phyloP scores from a whole-genome alignment of 2,888 invertebrate genomes.

The Thereva nobilitata region DNA sequence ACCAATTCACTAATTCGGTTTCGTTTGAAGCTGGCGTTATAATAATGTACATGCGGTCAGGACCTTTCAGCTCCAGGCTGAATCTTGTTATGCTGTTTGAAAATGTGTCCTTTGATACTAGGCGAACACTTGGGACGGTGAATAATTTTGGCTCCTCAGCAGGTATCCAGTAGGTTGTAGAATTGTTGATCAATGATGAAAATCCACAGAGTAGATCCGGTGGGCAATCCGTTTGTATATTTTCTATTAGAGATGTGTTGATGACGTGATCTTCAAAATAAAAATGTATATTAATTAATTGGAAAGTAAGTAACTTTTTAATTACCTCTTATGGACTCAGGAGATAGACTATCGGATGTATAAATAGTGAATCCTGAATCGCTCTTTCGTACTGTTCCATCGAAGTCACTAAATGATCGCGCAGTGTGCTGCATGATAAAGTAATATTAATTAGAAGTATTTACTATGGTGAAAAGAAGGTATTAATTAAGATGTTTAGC shows the following conservation, averaged over 20 bases:
- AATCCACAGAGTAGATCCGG: slow-evolving; percentile 60
- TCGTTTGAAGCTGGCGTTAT: slow-evolving; percentile 49
- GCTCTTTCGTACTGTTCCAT: slow-evolving; percentile 51
- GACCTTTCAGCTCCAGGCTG: slow-evolving; percentile 51
- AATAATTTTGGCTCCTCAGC: slow-evolving; percentile 29
- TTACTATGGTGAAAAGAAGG: too few species aligned
- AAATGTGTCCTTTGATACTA: slow-evolving; percentile 48
- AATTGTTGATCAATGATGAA: slow-evolving; percentile 61
- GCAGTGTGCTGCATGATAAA: slow-evolving; percentile 56
- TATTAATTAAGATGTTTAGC: too few species aligned
- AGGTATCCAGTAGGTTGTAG: slow-evolving; percentile 42
- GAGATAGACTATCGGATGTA: slow-evolving; percentile 59
- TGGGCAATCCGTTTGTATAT: slow-evolving; percentile 55
- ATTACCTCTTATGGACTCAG: slow-evolving; percentile 42
- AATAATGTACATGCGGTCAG: slow-evolving; percentile 55
- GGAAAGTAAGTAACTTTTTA: background rate
- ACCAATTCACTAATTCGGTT: slow-evolving; percentile 50
- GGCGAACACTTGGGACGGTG: slow-evolving; percentile 44
- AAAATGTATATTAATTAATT: background rate
- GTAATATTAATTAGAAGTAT: too few species aligned
- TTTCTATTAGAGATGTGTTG: slow-evolving; percentile 50
- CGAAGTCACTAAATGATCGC: slow-evolving; percentile 57
- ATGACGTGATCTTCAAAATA: slow-evolving; percentile 47
- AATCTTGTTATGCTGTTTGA: slow-evolving; percentile 48
- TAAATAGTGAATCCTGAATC: slow-evolving; percentile 61